Percentiles rank a stretch among this genome's conserved stretches.
Conservation (phyloP, 2,888 invertebrate genomes). For the Aproaerema taeniolella region DNA sequence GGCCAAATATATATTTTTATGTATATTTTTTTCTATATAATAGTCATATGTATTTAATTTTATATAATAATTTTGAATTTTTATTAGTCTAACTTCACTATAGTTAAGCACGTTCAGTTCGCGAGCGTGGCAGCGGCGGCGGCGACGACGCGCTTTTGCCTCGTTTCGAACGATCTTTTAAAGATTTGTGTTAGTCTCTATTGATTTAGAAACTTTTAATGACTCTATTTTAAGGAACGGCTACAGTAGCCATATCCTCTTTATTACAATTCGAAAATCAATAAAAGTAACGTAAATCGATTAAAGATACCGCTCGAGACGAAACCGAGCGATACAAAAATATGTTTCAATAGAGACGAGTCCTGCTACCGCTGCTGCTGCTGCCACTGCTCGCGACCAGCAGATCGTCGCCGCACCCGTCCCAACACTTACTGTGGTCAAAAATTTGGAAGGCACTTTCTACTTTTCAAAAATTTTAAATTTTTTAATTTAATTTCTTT, state of each 20-base stretch:
- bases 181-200: too few species aligned
- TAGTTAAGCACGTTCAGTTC: slow-evolving; percentile 64
- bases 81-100: slow-evolving; percentile 68
- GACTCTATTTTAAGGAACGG: too few species aligned
- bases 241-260: too few species aligned
- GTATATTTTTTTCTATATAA: slow-evolving; percentile 74
- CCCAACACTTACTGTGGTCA: slow-evolving; percentile 80
- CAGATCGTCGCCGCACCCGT: slow-evolving; percentile 70
- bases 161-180: too few species aligned
- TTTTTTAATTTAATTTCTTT: slow-evolving; percentile 76
- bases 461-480: slow-evolving; percentile 80
- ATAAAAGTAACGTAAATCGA: too few species aligned
- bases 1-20: slow-evolving; percentile 73
- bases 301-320: slow-evolving; percentile 5
- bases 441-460: slow-evolving; percentile 89
- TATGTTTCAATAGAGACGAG: slow-evolving; percentile 7
- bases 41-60: slow-evolving; percentile 75
- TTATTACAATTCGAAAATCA: too few species aligned
- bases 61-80: slow-evolving; percentile 78
- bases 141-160: slow-evolving; percentile 4
- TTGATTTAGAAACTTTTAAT: too few species aligned
- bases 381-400: slow-evolving; percentile 32
- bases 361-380: slow-evolving; percentile 24
- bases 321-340: background rate
- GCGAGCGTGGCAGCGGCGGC: slow-evolving; percentile 29